Conservation (phyloP, 92 coral and sea anemone genomes). For the Porites divaricata region DNA sequence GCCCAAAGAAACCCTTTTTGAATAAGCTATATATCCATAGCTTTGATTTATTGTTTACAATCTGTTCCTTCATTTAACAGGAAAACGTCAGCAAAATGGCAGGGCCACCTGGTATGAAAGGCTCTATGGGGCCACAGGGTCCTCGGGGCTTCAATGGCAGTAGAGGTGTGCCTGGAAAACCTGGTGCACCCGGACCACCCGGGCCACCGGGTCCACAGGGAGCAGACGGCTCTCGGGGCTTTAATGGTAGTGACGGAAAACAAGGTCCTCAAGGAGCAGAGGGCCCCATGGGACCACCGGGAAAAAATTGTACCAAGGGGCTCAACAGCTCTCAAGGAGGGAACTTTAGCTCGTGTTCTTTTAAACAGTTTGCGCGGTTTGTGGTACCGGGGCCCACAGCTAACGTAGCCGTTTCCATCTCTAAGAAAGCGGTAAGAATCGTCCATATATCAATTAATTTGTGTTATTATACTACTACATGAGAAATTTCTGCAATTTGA, state of each 20-base stretch:
- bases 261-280: not conserved
- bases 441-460: not conserved
- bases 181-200: conserved; percentile 2
- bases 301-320: not conserved
- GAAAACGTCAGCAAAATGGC: conserved; percentile 38
- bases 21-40: too few species aligned
- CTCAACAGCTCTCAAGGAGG: not conserved
- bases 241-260: conserved; percentile 17
- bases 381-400: not conserved
- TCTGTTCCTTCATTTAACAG: not conserved
- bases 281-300: not conserved
- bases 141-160: conserved; percentile 28
- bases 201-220: conserved; percentile 8
- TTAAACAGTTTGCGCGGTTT: too few species aligned
- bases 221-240: conserved; percentile 11
- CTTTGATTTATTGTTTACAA: not conserved
- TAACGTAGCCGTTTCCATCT: not conserved
- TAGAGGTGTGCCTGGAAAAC: conserved; percentile 4
- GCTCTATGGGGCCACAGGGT: conserved; percentile 14
- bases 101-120: conserved; percentile 24
- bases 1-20: too few species aligned
- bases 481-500: too few species aligned
- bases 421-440: not conserved
- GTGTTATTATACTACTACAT: too few species aligned
- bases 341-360: conserved; percentile 36